Conservation (phyloP, 1,140 invertebrate species). For the Scylla paramamosain region DNA sequence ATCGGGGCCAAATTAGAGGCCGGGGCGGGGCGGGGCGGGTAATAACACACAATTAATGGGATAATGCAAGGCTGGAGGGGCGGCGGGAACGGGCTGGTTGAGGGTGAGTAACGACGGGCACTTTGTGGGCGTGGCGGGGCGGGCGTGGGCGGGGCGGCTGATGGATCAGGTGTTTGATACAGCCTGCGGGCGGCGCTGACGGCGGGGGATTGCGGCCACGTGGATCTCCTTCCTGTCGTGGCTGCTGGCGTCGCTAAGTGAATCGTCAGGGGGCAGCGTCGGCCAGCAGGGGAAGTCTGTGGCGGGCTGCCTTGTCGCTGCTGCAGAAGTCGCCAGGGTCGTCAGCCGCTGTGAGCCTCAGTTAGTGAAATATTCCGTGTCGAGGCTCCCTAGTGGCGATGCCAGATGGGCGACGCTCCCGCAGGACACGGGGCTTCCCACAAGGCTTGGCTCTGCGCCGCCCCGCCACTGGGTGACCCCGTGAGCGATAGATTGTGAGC, state of each 20-base stretch:
- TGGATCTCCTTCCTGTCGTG: too few relatives aligned
- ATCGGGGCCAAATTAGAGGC: not conserved
- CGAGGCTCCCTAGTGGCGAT: too few relatives aligned
- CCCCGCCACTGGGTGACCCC: too few relatives aligned
- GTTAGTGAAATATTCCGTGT: too few relatives aligned
- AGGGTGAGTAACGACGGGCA: constrained; percentile 29
- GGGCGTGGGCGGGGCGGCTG: constrained; percentile 30
- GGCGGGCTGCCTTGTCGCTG: not conserved
- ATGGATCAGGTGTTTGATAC: constrained; percentile 19
- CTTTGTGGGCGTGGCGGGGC: constrained; percentile 26
- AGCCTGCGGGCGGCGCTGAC: too few relatives aligned
- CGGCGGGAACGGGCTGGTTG: not conserved
- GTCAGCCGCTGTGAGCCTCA: too few relatives aligned
- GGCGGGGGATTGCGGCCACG: too few relatives aligned
- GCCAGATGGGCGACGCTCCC: too few relatives aligned
- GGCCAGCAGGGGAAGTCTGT: not conserved
- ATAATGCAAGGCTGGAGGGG: not conserved
- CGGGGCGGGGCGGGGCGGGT: not conserved
- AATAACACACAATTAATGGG: constrained; percentile 30
- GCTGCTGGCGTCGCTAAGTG: not conserved
- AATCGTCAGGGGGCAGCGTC: not conserved
- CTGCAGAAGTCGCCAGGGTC: too few relatives aligned
- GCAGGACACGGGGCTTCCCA: too few relatives aligned
- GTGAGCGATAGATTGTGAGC: too few relatives aligned
- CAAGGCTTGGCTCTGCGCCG: too few relatives aligned